These are phyloP conservation scores for Gallinago jamesoni DNA, from an alignment of 2,113 vertebrate species.

Conservation along the genomic window DNA sequence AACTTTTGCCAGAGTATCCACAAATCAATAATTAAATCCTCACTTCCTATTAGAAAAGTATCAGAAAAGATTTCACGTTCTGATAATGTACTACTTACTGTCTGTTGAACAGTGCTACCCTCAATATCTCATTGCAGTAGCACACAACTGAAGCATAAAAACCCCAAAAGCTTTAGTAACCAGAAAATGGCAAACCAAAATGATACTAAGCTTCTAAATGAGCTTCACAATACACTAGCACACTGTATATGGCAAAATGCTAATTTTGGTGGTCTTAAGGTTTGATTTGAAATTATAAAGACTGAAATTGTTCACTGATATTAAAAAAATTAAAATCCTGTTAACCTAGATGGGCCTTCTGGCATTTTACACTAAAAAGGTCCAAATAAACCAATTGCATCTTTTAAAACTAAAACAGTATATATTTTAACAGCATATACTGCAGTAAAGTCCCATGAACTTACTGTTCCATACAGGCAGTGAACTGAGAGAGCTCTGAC, in stretches of 20 bases:
- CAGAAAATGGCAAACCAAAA: not conserved
- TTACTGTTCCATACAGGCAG: not conserved
- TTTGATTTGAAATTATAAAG: not conserved
- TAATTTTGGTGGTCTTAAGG: not conserved
- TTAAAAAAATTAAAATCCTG: not conserved
- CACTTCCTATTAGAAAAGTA: not conserved
- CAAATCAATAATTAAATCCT: not conserved
- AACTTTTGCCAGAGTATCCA: not conserved
- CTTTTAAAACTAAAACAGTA: not conserved
- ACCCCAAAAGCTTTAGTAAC: not conserved
- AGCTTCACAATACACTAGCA: not conserved
- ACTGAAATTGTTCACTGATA: not conserved
- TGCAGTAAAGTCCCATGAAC: not conserved
- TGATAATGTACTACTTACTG: not conserved
- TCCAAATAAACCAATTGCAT: not conserved
- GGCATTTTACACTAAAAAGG: not conserved
- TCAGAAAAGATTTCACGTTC: not conserved
- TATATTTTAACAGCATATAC: not conserved
- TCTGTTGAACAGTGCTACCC: not conserved
- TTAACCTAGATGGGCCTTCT: not conserved
- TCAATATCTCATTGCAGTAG: not conserved
- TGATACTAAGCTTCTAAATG: not conserved
- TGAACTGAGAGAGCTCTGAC: not conserved
- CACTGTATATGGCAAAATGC: not conserved
- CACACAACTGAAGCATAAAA: not conserved